These are phyloP conservation scores for Folsomia manolachei DNA, from an alignment of 2,888 invertebrate species.

Conservation along the genomic window DNA sequence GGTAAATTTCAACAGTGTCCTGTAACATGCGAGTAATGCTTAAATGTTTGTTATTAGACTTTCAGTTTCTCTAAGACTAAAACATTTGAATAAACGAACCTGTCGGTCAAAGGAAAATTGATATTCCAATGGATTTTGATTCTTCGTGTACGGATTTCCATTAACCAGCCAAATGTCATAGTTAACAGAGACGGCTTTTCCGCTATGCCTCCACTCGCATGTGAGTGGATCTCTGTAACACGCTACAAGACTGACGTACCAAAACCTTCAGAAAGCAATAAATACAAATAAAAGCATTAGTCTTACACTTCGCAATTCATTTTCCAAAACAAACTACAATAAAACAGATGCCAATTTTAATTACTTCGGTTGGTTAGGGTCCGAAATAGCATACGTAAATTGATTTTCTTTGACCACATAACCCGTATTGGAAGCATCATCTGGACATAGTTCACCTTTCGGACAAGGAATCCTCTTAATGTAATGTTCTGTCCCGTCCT, in stretches of 20 bases:
- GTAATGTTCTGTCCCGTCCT: conserved; percentile 71
- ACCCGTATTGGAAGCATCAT: conserved; percentile 74
- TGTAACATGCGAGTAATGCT: too few species aligned
- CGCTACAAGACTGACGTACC: conserved; percentile 92
- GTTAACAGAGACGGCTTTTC: conserved; percentile 61
- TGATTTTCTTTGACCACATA: conserved; percentile 85
- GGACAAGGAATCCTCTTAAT: conserved; percentile 83
- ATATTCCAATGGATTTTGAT: conserved; percentile 83
- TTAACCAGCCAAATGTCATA: conserved; percentile 97
- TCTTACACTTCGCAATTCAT: neutral
- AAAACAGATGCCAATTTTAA: conserved; percentile 15
- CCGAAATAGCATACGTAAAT: conserved; percentile 89
- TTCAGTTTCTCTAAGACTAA: neutral
- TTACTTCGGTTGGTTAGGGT: conserved; percentile 84
- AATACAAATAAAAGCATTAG: conserved; percentile 15
- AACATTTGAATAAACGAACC: conserved; percentile 53
- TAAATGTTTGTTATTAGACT: conserved; percentile 27
- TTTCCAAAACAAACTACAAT: neutral
- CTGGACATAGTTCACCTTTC: conserved; percentile 70
- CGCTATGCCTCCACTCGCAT: conserved; percentile 80
- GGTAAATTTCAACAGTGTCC: conserved; percentile 85
- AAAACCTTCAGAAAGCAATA: conserved; percentile 65
- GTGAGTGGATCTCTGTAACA: conserved; percentile 78
- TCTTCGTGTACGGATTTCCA: conserved; percentile 85
- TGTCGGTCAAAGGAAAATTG: conserved; percentile 95